Base-by-base conservation (phyloP, 2,113 vertebrate species). In the Microtus ochrogaster region DNA sequence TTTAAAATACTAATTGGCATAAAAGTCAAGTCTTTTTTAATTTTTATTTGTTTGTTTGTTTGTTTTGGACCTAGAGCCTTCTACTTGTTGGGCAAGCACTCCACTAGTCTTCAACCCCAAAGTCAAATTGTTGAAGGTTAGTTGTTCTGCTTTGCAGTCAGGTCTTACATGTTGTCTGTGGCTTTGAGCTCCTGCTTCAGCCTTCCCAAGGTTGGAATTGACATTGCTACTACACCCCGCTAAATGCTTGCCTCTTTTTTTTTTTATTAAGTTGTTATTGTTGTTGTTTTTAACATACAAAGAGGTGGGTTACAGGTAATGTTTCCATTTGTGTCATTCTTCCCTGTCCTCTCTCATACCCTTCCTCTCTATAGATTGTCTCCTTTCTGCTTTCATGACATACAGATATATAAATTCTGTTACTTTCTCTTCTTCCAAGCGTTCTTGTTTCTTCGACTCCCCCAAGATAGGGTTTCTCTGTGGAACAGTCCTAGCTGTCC, bases 181-280 rank as follows among this genome's bases (percentile, higher is more conserved):
- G 3, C 44, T 77, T 79, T 52, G 28, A 66, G 36, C 30, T 78
- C 58, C 22, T 90, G 33, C 9, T 76, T 90, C 74, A 49, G 89
- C 41, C 73, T 65, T 41, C 39, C 28, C 52, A 74, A 22, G 52
- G 3, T 30, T 88, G 52, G 87, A 19, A 74, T 58, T 61, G 58
- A 41, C 47, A 0, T 55, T 33, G 24, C 39, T 13, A 47, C 39
- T 55, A 63, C n/a, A 41, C 72, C 72, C 39, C 33, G 0, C n/a
- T 81, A 77, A 94, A 95, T 13, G 24, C 79, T 89, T 78, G 39
- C 24, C 39, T 92, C 74, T 58, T 89, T 70, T 66, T 36, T 24
- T 44, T 22, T 39, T 41, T 49, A 39, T 41, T 30, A 58, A 21
- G 6, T 77, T 76, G n/a, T 36, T 68, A 3, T n/a, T 52, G 52